These are phyloP conservation scores for Sycophila texana DNA, from an alignment of 2,888 invertebrate genomes.

Conservation along the genomic window DNA sequence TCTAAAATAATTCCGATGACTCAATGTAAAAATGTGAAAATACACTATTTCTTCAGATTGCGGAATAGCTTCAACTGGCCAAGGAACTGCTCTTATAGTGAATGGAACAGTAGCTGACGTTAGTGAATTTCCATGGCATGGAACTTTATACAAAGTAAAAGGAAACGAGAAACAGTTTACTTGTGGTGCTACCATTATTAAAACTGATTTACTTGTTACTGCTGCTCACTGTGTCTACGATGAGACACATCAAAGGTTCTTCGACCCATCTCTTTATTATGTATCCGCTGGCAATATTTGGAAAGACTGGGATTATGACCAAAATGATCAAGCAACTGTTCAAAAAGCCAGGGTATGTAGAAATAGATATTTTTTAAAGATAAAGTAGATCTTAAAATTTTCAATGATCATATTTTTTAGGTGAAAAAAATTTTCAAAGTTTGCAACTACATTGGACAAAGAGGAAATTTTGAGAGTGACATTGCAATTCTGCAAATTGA, in stretches of 20 bases:
- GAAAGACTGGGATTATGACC: constrained; percentile 66
- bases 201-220: constrained; percentile 69
- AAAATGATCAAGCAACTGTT: constrained; percentile 61
- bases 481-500: constrained; percentile 69
- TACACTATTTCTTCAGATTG: constrained; percentile 66
- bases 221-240: constrained; percentile 75
- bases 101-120: constrained; percentile 65
- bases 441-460: constrained; percentile 66
- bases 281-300: constrained; percentile 72
- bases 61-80: constrained; percentile 62
- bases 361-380: neutral
- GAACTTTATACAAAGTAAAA: constrained; percentile 66
- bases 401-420: constrained; percentile 56
- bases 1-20: neutral
- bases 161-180: constrained; percentile 63
- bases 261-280: constrained; percentile 60
- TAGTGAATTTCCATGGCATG: constrained; percentile 74
- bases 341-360: constrained; percentile 61
- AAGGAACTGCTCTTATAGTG: constrained; percentile 63
- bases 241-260: constrained; percentile 58
- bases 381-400: neutral
- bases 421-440: constrained; percentile 66
- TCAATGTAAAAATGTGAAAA: neutral
- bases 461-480: constrained; percentile 68
- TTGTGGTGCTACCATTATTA: constrained; percentile 74